Conservation (phyloP, 2,113 vertebrate genomes). For the Elaphurus davidianus region DNA sequence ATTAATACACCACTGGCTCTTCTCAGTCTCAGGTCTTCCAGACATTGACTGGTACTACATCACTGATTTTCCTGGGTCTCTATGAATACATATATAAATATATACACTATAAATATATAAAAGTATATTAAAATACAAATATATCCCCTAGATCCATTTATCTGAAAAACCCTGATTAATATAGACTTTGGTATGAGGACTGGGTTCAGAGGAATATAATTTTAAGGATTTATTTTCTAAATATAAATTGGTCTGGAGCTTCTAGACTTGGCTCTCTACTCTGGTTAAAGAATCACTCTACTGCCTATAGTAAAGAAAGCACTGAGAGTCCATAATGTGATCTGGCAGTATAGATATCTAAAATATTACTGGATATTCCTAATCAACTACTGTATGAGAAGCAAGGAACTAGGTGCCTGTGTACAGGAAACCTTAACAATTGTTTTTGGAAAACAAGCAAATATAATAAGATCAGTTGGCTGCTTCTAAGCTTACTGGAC, state of each 20-base stretch:
- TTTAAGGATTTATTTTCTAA: background rate
- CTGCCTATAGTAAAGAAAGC: background rate
- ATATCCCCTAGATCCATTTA: background rate
- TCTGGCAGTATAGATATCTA: background rate
- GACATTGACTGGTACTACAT: background rate
- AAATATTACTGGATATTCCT: background rate
- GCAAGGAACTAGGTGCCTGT: background rate
- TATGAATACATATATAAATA: background rate
- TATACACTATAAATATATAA: background rate
- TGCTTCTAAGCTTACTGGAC: background rate
- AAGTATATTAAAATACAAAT: background rate
- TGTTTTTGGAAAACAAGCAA: background rate
- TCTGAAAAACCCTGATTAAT: background rate
- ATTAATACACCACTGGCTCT: background rate
- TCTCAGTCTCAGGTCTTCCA: background rate
- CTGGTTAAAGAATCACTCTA: background rate
- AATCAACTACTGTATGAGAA: background rate
- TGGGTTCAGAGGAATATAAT: background rate
- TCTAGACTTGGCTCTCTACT: background rate
- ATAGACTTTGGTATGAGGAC: background rate
- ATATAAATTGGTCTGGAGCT: background rate
- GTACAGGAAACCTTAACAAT: background rate
- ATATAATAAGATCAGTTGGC: background rate
- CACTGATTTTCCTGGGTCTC: background rate
- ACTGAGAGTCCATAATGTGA: background rate